phyloP scores from a whole-genome alignment of 2,888 invertebrate genomes.

The Amphipyra tragopoginis region DNA sequence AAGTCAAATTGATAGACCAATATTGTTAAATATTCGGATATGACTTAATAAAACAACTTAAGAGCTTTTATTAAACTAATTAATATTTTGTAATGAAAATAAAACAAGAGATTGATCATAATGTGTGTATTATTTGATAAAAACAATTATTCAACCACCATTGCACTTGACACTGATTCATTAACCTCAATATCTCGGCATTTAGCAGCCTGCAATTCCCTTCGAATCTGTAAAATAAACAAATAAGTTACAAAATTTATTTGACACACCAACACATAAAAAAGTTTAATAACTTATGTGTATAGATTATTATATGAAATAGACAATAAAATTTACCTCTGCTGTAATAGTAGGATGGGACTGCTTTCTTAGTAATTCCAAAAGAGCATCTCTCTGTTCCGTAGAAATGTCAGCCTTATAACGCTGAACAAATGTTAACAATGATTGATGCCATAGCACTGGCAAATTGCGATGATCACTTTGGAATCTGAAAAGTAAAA shows the following conservation, averaged over 20 bases:
- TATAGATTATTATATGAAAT: no score
- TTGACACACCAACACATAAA: no score
- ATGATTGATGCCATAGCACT: constrained; percentile 98
- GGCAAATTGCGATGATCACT: constrained; percentile 95
- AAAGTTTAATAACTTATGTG: no score
- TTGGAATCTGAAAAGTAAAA: constrained; percentile 92
- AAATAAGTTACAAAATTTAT: not conserved
- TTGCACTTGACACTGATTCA: constrained; percentile 69
- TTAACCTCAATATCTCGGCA: constrained; percentile 93
- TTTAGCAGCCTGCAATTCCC: constrained; percentile 95
- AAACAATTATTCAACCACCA: constrained; percentile 76
- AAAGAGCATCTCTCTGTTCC: constrained; percentile 96
- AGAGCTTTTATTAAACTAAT: no score
- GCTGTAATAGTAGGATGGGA: constrained; percentile 93
- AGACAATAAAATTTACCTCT: constrained; percentile 78
- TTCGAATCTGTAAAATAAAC: constrained; percentile 91
- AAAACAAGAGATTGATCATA: not conserved
- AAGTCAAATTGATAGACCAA: constrained; percentile 91
- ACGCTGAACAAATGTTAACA: constrained; percentile 97
- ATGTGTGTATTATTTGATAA: constrained; percentile 15
- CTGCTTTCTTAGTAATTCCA: constrained; percentile 94
- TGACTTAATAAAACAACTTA: no score
- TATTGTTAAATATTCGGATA: constrained; percentile 43
- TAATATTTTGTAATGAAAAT: no score
- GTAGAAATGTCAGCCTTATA: constrained; percentile 98